Conservation (phyloP, 1,140 invertebrate species). For the Plectus sambesii region DNA sequence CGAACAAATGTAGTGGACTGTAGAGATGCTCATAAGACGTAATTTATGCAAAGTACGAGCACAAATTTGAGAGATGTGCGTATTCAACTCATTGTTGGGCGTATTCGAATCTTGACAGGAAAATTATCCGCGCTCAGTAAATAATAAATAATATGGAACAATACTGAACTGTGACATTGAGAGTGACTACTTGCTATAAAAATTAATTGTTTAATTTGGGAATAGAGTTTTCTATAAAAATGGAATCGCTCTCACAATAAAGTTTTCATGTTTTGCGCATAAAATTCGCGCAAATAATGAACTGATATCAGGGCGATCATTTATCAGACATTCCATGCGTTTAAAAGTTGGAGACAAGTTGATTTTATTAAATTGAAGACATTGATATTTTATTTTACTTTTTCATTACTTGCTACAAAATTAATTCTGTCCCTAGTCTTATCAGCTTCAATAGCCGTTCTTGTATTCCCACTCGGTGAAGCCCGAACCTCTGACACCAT, state of each 20-base stretch:
- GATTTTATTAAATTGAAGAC: too few relatives aligned
- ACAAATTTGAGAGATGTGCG: constrained; percentile 11
- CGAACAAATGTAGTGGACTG: constrained; percentile 12
- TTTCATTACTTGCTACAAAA: background rate
- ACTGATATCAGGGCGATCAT: too few relatives aligned
- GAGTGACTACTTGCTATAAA: background rate
- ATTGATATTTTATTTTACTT: background rate
- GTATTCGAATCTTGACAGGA: constrained; percentile 16
- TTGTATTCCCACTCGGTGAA: constrained; percentile 35
- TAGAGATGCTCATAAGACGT: constrained; percentile 23
- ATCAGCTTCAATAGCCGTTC: constrained; percentile 24
- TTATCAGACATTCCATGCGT: background rate
- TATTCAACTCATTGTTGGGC: constrained; percentile 16
- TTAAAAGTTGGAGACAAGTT: background rate
- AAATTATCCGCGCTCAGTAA: constrained; percentile 12
- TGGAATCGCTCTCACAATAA: too few relatives aligned
- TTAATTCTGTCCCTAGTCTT: background rate
- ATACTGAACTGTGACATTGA: background rate
- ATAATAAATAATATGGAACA: background rate
- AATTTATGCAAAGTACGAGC: background rate
- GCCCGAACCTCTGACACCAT: constrained; percentile 31
- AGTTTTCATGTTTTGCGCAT: too few relatives aligned
- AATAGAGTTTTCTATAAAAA: too few relatives aligned
- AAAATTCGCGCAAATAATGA: too few relatives aligned
- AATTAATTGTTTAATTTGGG: too few relatives aligned